These are phyloP conservation scores for Pseudorhiza aurosa DNA, from an alignment of 30 jellyfish, hydroid and myxozoan genomes.

Conservation along the genomic window DNA sequence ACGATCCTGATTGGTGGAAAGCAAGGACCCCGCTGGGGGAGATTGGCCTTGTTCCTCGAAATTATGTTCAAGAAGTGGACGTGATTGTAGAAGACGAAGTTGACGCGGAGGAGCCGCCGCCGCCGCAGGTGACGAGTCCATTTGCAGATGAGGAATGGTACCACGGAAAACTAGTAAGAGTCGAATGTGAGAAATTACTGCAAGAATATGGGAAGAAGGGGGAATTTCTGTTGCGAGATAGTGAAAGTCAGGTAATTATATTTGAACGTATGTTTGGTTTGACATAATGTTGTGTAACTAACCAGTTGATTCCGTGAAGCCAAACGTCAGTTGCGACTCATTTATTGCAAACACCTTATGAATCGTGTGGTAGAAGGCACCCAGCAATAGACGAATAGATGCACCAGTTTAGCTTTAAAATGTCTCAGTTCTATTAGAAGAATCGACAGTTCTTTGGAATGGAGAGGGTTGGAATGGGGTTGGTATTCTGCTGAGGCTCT, in stretches of 20 bases:
- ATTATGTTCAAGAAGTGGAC: constrained; percentile 91
- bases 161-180: constrained; percentile 86
- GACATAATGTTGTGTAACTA: no score
- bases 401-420: no score
- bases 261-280: neutral
- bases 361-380: no score
- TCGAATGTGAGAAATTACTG: constrained; percentile 77
- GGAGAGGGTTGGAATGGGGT: no score
- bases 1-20: constrained; percentile 99
- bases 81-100: constrained; percentile 14
- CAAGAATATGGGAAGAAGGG: constrained; percentile 84
- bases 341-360: no score
- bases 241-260: constrained; percentile 91
- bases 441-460: no score
- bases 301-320: no score
- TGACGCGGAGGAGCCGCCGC: constrained; percentile 1
- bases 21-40: constrained; percentile 90
- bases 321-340: no score
- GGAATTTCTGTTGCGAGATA: constrained; percentile 83
- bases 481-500: no score
- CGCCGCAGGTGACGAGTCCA: constrained; percentile 5
- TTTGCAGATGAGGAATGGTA: constrained; percentile 89
- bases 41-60: constrained; percentile 94
- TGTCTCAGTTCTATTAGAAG: no score
- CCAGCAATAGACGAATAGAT: no score